These are phyloP conservation scores for Micropoecilia bifurca DNA, from an alignment of 2,797 vertebrate genomes.

Conservation along the genomic window DNA sequence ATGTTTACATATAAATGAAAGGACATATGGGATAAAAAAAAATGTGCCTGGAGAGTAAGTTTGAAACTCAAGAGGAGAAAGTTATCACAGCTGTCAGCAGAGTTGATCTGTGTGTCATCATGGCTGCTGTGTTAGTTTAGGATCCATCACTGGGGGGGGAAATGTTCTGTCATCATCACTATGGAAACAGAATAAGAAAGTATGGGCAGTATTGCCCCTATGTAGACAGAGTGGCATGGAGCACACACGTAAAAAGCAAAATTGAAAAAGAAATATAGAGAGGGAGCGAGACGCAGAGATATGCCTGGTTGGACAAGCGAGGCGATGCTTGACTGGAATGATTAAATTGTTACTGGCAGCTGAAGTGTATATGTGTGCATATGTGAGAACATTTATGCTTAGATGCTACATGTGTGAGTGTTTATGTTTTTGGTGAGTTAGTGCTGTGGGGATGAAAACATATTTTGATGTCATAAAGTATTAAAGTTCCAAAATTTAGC, in stretches of 20 bases:
- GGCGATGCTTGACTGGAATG: conserved; percentile 69
- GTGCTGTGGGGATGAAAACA: conserved; percentile 60
- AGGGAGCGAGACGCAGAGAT: conserved; percentile 68
- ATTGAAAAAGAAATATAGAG: conserved; percentile 65
- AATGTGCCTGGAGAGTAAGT: conserved; percentile 31
- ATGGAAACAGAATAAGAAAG: conserved; percentile 81
- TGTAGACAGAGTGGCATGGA: conserved; percentile 56
- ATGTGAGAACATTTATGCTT: neutral
- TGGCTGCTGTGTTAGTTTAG: conserved; percentile 68
- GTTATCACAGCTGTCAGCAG: conserved; percentile 70
- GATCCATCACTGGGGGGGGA: conserved; percentile 74
- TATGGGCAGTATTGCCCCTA: conserved; percentile 62
- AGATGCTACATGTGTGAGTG: conserved; percentile 18
- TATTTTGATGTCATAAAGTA: conserved; percentile 65
- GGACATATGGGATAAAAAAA: conserved; percentile 34
- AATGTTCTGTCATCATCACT: conserved; percentile 75
- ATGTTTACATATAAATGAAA: conserved; percentile 63
- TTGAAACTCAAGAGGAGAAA: conserved; percentile 50
- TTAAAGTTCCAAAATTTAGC: conserved; percentile 58
- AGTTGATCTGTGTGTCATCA: conserved; percentile 76
- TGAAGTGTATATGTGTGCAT: conserved; percentile 25
- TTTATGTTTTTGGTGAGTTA: conserved; percentile 58
- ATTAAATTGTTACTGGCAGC: conserved; percentile 69
- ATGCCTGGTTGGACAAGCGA: conserved; percentile 68
- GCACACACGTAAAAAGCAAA: conserved; percentile 70